Percentiles rank a stretch among this genome's conserved stretches.
These are phyloP conservation scores for Agrotis segetum DNA, from an alignment of 2,888 invertebrate genomes.

Conservation along the genomic window DNA sequence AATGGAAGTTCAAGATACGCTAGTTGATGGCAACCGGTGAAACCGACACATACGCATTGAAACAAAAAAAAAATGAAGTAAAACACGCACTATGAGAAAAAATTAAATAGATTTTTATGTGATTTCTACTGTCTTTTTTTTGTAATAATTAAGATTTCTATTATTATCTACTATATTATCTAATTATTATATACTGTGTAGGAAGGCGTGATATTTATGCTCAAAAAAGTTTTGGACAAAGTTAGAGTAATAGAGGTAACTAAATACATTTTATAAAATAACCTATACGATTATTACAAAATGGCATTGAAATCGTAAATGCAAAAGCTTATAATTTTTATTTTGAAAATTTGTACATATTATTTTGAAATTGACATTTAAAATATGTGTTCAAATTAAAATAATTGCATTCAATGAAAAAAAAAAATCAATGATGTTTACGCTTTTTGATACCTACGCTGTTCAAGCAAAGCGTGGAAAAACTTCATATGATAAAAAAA, in stretches of 20 bases:
- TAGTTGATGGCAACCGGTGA: not conserved
- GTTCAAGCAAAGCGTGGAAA: too few relatives aligned
- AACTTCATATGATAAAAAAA: not conserved
- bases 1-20: not conserved
- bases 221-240: not conserved
- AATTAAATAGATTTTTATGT: not conserved
- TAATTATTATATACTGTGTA: too few relatives aligned
- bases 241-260: slow-evolving; percentile 13
- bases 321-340: not conserved
- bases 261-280: not conserved
- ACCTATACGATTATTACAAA: slow-evolving; percentile 9
- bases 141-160: not conserved
- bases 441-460: not conserved
- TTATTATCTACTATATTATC: not conserved
- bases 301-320: slow-evolving; percentile 7
- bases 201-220: not conserved
- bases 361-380: not conserved
- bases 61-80: slow-evolving; percentile 15
- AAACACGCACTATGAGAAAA: slow-evolving; percentile 13
- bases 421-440: not conserved
- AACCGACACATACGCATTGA: slow-evolving; percentile 18
- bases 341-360: not conserved
- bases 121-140: slow-evolving; percentile 12
- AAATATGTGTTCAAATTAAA: not conserved
- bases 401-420: slow-evolving; percentile 22